These are phyloP conservation scores for Dynastes maya DNA, from an alignment of 2,888 invertebrate species.

Conservation along the genomic window DNA sequence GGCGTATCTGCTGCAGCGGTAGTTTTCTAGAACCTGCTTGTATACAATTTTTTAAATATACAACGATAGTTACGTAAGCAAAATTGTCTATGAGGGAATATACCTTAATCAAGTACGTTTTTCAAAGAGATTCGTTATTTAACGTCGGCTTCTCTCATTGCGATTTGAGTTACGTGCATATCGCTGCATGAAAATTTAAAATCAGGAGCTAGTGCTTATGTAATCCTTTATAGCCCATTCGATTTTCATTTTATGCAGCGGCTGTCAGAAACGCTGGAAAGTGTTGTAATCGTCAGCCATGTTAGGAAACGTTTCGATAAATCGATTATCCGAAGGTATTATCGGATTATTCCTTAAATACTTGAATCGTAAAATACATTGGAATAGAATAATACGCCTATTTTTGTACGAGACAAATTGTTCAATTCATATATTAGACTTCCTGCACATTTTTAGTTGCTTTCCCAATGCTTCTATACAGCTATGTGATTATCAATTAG, in stretches of 20 bases:
- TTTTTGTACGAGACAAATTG: slow-evolving; percentile 2
- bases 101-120: background rate
- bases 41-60: slow-evolving; percentile 10
- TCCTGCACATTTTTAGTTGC: background rate
- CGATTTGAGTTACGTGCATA: slow-evolving; percentile 15
- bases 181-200: slow-evolving; percentile 20
- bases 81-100: slow-evolving; percentile 16
- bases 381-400: background rate
- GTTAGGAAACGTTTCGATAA: slow-evolving; percentile 27
- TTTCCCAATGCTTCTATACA: too few relatives aligned
- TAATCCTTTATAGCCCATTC: slow-evolving; percentile 12
- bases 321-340: slow-evolving; percentile 22
- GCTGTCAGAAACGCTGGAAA: slow-evolving; percentile 9
- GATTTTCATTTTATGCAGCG: slow-evolving; percentile 15
- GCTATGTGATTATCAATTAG: too few relatives aligned
- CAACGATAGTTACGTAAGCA: slow-evolving; percentile 27
- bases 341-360: slow-evolving; percentile 16
- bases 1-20: slow-evolving; percentile 3
- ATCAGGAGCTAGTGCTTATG: slow-evolving; percentile 6
- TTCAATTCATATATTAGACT: background rate
- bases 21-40: background rate
- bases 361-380: slow-evolving; percentile 3
- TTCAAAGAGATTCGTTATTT: slow-evolving; percentile 3
- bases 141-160: slow-evolving; percentile 20
- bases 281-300: slow-evolving; percentile 29